Evolutionary conservation across 2,888 invertebrate species (phyloP).

Genomic region (Tuberolachnus salignus): DNA sequence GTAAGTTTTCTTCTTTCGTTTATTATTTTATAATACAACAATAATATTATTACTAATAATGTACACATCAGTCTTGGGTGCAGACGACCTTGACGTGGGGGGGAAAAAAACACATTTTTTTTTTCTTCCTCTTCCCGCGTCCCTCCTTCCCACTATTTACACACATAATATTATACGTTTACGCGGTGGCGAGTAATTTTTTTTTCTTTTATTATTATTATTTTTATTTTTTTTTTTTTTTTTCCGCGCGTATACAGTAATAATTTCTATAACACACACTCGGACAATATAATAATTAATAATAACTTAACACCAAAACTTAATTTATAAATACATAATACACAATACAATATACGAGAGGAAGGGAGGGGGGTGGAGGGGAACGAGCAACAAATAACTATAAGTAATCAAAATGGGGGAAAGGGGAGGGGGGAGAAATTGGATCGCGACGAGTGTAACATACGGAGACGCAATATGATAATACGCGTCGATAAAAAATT

Average conservation of each 20-base stretch:
- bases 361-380: too few relatives aligned
- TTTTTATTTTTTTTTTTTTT: too few relatives aligned
- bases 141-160: background rate
- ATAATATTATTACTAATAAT: constrained; percentile 25
- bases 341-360: too few relatives aligned
- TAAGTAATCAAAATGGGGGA: background rate
- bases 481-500: constrained; percentile 28
- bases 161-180: constrained; percentile 1
- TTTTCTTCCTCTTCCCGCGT: background rate
- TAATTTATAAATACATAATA: constrained; percentile 27
- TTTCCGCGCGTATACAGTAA: constrained; percentile 22
- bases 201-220: too few relatives aligned
- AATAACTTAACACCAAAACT: constrained; percentile 44
- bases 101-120: background rate
- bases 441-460: constrained; percentile 30
- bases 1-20: background rate
- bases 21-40: constrained; percentile 21
- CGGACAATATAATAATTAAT: too few relatives aligned
- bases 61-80: constrained; percentile 52
- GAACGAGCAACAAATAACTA: too few relatives aligned
- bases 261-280: too few relatives aligned
- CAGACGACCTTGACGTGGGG: constrained; percentile 27
- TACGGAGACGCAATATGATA: constrained; percentile 37
- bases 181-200: constrained; percentile 17
- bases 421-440: too few relatives aligned